These are phyloP conservation scores for Cyprinodon variegatus DNA, from an alignment of 2,113 vertebrate species.

Conservation along the genomic window DNA sequence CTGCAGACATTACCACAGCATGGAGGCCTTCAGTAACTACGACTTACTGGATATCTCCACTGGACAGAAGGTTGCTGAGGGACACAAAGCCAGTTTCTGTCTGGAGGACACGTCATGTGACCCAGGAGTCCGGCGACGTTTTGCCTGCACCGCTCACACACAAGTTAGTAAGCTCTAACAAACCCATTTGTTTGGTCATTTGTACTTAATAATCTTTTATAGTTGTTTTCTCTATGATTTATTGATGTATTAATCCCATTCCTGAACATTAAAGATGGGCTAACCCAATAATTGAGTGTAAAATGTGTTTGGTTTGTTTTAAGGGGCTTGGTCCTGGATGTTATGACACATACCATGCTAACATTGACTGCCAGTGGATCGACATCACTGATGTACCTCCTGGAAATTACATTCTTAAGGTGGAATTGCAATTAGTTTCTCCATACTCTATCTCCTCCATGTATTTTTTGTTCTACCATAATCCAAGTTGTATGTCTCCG, in stretches of 20 bases:
- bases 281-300: not conserved
- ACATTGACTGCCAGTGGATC: constrained; percentile 87
- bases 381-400: constrained; percentile 83
- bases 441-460: too few species aligned
- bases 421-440: constrained; percentile 6
- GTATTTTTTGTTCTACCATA: not conserved
- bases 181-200: not conserved
- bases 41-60: constrained; percentile 78
- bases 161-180: constrained; percentile 70
- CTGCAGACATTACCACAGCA: constrained; percentile 83
- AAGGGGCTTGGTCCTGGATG: constrained; percentile 84
- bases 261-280: too few species aligned
- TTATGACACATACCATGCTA: constrained; percentile 84
- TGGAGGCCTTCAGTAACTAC: constrained; percentile 86
- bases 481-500: not conserved
- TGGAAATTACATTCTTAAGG: constrained; percentile 83
- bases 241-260: not conserved
- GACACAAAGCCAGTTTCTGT: constrained; percentile 87
- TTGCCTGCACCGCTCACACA: constrained; percentile 85
- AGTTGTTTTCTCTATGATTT: not conserved
- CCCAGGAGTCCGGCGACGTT: constrained; percentile 74
- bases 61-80: constrained; percentile 80
- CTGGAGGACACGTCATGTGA: constrained; percentile 85
- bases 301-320: not conserved
- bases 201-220: too few species aligned